A percentile compares a stretch with the other conserved stretches of the same genome.
phyloP scores from a whole-genome alignment of 1,140 invertebrate species.

The Heterodera schachtii region DNA sequence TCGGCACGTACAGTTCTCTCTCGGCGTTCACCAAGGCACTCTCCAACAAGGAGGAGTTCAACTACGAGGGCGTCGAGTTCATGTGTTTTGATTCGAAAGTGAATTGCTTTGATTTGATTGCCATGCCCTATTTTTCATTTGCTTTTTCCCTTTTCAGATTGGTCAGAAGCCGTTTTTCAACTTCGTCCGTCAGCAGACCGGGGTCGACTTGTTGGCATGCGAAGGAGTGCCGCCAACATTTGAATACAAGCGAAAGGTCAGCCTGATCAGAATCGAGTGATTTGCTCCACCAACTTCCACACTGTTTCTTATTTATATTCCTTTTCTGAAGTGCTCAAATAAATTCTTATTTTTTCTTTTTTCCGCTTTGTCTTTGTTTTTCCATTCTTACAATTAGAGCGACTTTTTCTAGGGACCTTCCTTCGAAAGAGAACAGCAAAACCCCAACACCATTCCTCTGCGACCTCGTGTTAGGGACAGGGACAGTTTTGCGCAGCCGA shows the following conservation, averaged over 20 bases:
- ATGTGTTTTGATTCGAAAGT: constrained; percentile 11
- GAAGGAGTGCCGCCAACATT: constrained; percentile 19
- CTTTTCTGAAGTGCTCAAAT: background rate
- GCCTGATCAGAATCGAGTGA: background rate
- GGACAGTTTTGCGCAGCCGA: background rate
- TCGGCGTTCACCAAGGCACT: background rate
- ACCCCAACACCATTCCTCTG: background rate
- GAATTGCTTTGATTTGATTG: background rate
- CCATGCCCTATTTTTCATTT: constrained; percentile 4
- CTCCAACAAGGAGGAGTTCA: constrained; percentile 9
- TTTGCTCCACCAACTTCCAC: background rate
- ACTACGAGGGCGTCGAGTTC: constrained; percentile 23
- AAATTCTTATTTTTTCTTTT: background rate
- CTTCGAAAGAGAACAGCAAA: background rate
- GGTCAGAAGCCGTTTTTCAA: constrained; percentile 11
- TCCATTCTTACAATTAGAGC: background rate
- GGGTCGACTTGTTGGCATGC: constrained; percentile 22
- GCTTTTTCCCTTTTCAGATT: constrained; percentile 8
- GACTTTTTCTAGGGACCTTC: background rate
- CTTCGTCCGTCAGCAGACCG: constrained; percentile 5
- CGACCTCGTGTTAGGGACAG: no score
- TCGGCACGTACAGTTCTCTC: background rate
- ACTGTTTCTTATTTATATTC: background rate
- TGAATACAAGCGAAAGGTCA: constrained; percentile 4
- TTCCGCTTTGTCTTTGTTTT: background rate